Evolutionary conservation across 2,888 invertebrate species (phyloP), one percentile per base, ranked within the genome.

Genomic region (Leptinotarsa tumamoca): DNA sequence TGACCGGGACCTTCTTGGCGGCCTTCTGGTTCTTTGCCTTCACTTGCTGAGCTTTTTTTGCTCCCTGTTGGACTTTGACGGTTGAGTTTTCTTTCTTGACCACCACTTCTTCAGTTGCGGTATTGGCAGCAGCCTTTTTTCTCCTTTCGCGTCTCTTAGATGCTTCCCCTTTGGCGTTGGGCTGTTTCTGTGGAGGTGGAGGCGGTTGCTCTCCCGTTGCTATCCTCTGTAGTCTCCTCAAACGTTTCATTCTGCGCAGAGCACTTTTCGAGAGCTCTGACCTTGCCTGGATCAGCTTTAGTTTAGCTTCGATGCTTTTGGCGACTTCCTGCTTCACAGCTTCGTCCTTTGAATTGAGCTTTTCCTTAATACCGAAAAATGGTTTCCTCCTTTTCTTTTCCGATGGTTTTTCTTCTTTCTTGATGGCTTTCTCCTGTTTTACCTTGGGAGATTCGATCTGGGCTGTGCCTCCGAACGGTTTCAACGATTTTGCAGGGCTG

Each of bases 391-490:
- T 72, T 4, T 33, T 52, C 67, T 76, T 73, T 15, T 67, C 58
- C 33, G 27, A 0, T 17, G 4, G n/a, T 23, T 54, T 66, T n/a
- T 4, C 51, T 58, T 27, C 63, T 4, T 17, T 70, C n/a, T 13
- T 56, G 49, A 21, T 49, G 5, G n/a, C 21, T 23, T 54, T 72
- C 68, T 61, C 51, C 61, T 51, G 18, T 15, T 67, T 52, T n/a
- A 15, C 49, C 10, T 61, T 70, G 7, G 70, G 70, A 14, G 61
- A 18, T 54, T 71, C 68, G 14, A 76, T 27, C 33, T 63, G 17
- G 15, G 76, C 49, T 43, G 76, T 76, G 17, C 76, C 76, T 50
- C 61, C 71, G 21, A 76, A 76, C 3, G 76, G 73, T n/a, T 21
- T 27, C 5, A 71, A 21, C 54, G 61, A 58, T 23, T 67, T 50